Evolutionary conservation across 2,888 invertebrate genomes (phyloP), one percentile per base, ranked within the genome.

Genomic region (Aporophyla lueneburgensis): DNA sequence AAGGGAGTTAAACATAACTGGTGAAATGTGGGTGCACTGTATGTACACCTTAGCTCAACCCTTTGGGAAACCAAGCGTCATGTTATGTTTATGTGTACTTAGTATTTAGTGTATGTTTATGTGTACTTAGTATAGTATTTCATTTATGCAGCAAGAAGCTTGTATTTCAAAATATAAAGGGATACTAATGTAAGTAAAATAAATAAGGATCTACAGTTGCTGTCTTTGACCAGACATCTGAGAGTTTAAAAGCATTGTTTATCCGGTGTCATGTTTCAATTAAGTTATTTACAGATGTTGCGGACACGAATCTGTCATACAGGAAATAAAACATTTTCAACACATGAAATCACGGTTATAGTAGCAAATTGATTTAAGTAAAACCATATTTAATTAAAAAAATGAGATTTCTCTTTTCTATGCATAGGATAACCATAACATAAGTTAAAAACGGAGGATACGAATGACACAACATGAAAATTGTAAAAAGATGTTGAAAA

Each of bases 141-240:
- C 33, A 33, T 33, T 3, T 33, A 33, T 33, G 33, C 1, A 33
- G 33, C 33, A 33, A n/a, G 54, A 56, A 69, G 33, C 58, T 68
- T 54, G 61, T 40, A 68, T 46, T 65, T 51, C 27, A 53, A 1
- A 63, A 59, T 2, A 24, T 33, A 14, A 71, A 74, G n/a, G 4
- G 16, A 54, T 27, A 70, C 21, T 56, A 74, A 66, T 58, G n/a
- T 5, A 43, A 66, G n/a, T 66, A 63, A 74, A 84, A 79, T 40
- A 21, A 66, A 80, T 75, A 80, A 71, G 51, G 16, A 46, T 51
- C 24, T 56, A 53, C 27, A 61, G 19, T 21, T 51, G 49, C 40
- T 24, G 21, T 21, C 10, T 27, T 54, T 27, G 2, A 5, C 43
- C 19, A 78, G 61, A 72, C 67, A 46, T 63, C 68, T 82, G 24